A percentile compares a stretch with the other conserved stretches of the same genome.
Evolutionary conservation across 2,113 vertebrate species (phyloP).

Genomic region (Oncorhynchus tshawytscha): DNA sequence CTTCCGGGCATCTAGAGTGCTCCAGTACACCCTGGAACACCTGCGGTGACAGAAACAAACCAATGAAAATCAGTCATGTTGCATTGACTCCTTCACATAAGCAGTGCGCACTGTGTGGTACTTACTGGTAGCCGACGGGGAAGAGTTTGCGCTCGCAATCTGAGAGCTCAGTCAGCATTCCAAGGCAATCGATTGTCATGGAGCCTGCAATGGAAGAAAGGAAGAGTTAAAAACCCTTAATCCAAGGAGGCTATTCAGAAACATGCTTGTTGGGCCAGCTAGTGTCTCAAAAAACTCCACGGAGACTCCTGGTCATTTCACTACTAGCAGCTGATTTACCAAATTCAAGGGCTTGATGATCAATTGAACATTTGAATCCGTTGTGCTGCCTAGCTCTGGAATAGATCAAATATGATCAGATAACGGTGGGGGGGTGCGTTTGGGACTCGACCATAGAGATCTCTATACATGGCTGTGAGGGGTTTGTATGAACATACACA

Average conservation of each 20-base stretch:
- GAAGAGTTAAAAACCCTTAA: not conserved
- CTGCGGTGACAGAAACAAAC: slow-evolving; percentile 59
- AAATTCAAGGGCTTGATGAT: no score
- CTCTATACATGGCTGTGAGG: no score
- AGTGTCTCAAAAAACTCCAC: no score
- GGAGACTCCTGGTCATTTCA: no score
- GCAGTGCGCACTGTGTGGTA: slow-evolving; percentile 25
- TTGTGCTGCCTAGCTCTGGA: no score
- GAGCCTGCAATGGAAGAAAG: slow-evolving; percentile 76
- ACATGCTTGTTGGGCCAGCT: no score
- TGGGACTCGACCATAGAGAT: no score
- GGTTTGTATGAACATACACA: slow-evolving; percentile 4
- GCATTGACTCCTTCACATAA: not conserved
- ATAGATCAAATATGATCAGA: no score
- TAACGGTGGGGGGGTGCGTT: no score
- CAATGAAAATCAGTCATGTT: not conserved
- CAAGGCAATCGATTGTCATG: slow-evolving; percentile 95
- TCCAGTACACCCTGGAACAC: slow-evolving; percentile 98
- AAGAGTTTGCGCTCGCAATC: slow-evolving; percentile 96
- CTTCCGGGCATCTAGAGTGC: slow-evolving; percentile 94
- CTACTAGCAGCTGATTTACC: no score
- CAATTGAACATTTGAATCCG: no score
- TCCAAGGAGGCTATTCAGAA: no score
- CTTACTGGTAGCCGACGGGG: slow-evolving; percentile 97
- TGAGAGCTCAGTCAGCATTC: slow-evolving; percentile 94